phyloP scores from a whole-genome alignment of 2,888 invertebrate species.

The Lissocephala sabroskyi region DNA sequence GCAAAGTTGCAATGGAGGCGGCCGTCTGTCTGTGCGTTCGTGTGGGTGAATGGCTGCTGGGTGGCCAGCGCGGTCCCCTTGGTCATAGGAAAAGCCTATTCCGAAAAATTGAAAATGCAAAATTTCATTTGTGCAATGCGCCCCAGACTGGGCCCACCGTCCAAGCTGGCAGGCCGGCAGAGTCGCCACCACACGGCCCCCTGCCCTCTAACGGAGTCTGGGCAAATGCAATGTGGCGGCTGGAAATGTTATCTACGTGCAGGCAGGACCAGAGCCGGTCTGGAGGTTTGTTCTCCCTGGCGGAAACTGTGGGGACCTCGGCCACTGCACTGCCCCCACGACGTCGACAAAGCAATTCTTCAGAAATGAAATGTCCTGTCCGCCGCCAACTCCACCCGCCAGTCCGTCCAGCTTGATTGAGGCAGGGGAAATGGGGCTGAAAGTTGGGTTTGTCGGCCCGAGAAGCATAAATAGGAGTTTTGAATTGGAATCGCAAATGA shows the following conservation, averaged over 20 bases:
- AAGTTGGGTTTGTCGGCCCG: no score
- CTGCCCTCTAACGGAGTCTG: not conserved
- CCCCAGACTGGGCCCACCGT: constrained; percentile 12
- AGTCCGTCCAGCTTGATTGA: no score
- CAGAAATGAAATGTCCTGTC: constrained; percentile 62
- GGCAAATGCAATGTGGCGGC: constrained; percentile 34
- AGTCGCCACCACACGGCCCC: no score
- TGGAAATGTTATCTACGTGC: constrained; percentile 24
- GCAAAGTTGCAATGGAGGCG: constrained; percentile 12
- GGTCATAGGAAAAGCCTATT: constrained; percentile 53
- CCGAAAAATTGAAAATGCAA: constrained; percentile 65
- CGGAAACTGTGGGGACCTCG: not conserved
- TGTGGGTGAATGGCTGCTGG: constrained; percentile 6
- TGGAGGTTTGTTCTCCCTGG: no score
- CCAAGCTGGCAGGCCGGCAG: not conserved
- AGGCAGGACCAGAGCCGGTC: no score
- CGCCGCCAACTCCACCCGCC: no score
- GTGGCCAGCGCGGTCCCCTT: not conserved
- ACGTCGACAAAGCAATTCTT: constrained; percentile 58
- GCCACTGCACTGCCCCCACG: not conserved
- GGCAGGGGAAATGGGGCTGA: no score
- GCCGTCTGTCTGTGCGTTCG: not conserved
- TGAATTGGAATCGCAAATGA: no score
- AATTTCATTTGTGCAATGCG: constrained; percentile 58
- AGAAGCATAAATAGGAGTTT: no score